A percentile compares a stretch with the other conserved stretches of the same genome.
These are phyloP conservation scores for Melieria crassipennis DNA, from an alignment of 2,888 invertebrate genomes.

Conservation along the genomic window DNA sequence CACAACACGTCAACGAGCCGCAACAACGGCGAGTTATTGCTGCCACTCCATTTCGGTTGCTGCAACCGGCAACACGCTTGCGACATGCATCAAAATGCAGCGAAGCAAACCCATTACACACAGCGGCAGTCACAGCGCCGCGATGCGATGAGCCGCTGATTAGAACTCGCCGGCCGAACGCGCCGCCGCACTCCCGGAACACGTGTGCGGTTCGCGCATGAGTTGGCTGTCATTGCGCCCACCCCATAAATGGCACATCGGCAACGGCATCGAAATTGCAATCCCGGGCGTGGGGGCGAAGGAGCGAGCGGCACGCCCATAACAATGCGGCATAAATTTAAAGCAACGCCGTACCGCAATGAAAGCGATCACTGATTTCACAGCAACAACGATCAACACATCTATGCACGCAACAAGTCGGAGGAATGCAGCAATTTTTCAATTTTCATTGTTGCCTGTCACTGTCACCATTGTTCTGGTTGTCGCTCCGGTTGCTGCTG, in stretches of 20 bases:
- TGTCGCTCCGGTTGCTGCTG: constrained; percentile 4
- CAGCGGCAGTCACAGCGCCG: neutral
- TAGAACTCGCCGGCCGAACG: constrained; percentile 20
- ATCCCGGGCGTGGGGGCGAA: neutral
- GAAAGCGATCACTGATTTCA: too few relatives aligned
- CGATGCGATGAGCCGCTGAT: constrained; percentile 18
- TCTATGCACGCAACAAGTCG: neutral
- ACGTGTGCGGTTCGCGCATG: constrained; percentile 52
- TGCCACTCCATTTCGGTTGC: too few relatives aligned
- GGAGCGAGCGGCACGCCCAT: neutral
- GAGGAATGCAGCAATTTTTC: too few relatives aligned
- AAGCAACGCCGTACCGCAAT: too few relatives aligned
- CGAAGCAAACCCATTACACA: neutral
- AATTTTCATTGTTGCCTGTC: neutral
- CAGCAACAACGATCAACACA: neutral
- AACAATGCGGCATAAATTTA: too few relatives aligned
- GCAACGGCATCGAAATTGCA: neutral
- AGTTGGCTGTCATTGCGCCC: constrained; percentile 52
- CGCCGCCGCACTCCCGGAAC: constrained; percentile 16
- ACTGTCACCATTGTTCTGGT: neutral
- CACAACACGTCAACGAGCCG: constrained; percentile 10
- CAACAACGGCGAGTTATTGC: neutral
- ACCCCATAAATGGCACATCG: constrained; percentile 50
- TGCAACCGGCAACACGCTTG: neutral
- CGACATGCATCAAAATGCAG: constrained; percentile 27